phyloP scores from a whole-genome alignment of 2,888 invertebrate genomes.

The Malacosoma neustria region DNA sequence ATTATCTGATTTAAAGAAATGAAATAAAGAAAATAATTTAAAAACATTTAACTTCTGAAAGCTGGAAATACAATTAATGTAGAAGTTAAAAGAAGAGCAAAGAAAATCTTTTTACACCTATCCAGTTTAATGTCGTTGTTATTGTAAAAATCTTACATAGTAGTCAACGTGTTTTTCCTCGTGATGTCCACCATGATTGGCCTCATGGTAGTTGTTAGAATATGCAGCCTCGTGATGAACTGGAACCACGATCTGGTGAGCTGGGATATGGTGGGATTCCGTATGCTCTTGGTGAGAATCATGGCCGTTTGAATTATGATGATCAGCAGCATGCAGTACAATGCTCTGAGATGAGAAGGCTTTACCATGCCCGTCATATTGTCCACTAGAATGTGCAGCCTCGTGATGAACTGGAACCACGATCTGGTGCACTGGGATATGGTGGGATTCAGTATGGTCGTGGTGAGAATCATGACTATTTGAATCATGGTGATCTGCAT shows the following conservation, averaged over 20 bases:
- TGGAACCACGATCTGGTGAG: conserved; percentile 8
- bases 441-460: conserved; percentile 51
- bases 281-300: no score
- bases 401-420: conserved; percentile 22
- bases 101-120: no score
- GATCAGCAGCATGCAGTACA: conserved; percentile 30
- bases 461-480: conserved; percentile 53
- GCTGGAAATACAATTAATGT: no score
- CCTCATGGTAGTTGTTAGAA: conserved; percentile 1
- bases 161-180: conserved; percentile 6
- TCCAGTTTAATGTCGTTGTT: no score
- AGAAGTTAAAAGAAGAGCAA: no score
- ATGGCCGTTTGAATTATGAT: no score
- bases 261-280: conserved; percentile 13
- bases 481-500: conserved; percentile 18
- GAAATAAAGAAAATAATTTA: no score
- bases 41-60: no score
- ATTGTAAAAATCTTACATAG: conserved; percentile 6
- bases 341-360: conserved; percentile 31
- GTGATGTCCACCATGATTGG: conserved; percentile 13
- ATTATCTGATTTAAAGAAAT: no score
- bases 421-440: conserved; percentile 24
- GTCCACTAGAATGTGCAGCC: conserved; percentile 41
- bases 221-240: conserved; percentile 3
- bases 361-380: conserved; percentile 6